Base-by-base conservation (phyloP, 2,797 vertebrate species). In the Sphenopsis melanotis region DNA sequence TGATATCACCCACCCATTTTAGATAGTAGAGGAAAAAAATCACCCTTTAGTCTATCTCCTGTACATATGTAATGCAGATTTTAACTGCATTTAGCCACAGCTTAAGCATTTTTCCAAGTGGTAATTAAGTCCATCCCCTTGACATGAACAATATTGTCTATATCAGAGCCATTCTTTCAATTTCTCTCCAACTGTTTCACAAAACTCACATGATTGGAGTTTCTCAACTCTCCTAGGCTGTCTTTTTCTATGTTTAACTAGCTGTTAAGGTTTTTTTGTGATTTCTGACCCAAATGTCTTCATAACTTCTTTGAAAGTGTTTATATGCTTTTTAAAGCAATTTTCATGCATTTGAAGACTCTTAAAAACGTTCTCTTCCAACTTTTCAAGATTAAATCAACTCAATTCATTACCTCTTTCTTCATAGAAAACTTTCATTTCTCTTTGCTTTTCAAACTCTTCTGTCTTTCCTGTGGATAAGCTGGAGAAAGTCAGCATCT, bases 21-120 rank as follows among this genome's bases (percentile, higher is more conserved):
- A 26, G 13, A n/a, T 6, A 63, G 26, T 30, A 74, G 12, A 6
- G 14, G 7, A 0, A 1, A 1, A 14, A 70, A 15, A 34, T 23
- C 8, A 56, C 11, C 5, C 10, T 47, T 80, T 49, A 44, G 8
- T 59, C 21, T 75, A 15, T 59, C 36, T 63, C 26, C 26, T 50
- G 9, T 26, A 36, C 2, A 11, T 23, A 50, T 9, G 9, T 27
- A 29, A 90, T 36, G 63, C 1, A 49, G 16, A 64, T 80, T 80
- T 77, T 88, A 64, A 34, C 37, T 77, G 23, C 17, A 41, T 22
- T 10, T 44, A 64, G 9, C 7, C 13, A 41, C 9, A 83, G 8
- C 3, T 72, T 22, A 64, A 50, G 7, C 47, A 49, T 64, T 71
- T 88, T 90, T 81, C n/a, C 36, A 61, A 49, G 21, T 64, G 7